Base-by-base conservation (phyloP, 2,888 invertebrate genomes). In the Invenusta paracnida region DNA sequence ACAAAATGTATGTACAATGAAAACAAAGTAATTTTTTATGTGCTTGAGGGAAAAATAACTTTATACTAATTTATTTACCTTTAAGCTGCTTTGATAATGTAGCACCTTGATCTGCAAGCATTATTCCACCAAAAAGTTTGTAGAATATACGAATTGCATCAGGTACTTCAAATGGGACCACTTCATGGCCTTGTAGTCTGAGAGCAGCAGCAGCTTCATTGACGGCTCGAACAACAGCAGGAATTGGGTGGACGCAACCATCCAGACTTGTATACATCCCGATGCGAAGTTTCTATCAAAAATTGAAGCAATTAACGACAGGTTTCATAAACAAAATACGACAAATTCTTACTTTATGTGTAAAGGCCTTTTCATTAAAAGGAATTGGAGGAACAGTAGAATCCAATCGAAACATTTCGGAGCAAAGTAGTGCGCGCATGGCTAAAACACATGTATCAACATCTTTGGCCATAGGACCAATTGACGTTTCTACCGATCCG, bases 181-280 rank as follows among this genome's bases (percentile, higher is more conserved):
- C 48, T 25, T 67, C 30, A 29, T 86, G 86, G 25, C 86, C 86
- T 23, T 17, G 11, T 29, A 29, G 29, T 25, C 66, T 85, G 11
- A 86, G 29, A 0, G 85, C 86, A 0, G 11, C 27, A 17, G 85
- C 66, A 11, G 86, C 85, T 29, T 2, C 27, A 23, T 2, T 23
- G 29, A 86, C 85, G n/a, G 86, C 86, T 27, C 86, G 25, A 23
- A 23, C 30, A n/a, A 86, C 85, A 23, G 85, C 85, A 17, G 85
- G 85, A 1, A 83, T 82, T 13, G 83, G 30, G 85, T 2, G 30
- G n/a, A n/a, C 73, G 84, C 89, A 90, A 1, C 90, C 90, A 31
- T 89, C 87, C 0, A 88, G 89, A 86, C 89, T 90, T 86, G 90
- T 92, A 11, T 91, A 91, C 67, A 92, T 90, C 48, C 88, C 84